Conservation (phyloP, 2,113 vertebrate species). For the Cariama cristata region DNA sequence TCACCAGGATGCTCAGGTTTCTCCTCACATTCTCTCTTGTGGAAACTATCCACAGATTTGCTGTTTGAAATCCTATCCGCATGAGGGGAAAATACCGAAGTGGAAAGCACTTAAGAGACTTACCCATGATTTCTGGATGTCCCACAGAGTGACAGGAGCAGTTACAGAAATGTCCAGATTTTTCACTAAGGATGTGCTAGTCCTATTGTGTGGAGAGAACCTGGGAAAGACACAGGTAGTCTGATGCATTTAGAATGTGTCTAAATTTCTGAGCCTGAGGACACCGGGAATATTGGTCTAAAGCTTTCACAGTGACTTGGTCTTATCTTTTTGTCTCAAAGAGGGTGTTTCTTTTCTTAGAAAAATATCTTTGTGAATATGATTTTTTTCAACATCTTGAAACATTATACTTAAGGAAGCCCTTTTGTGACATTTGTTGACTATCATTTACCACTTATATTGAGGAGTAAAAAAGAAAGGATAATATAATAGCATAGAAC, state of each 20-base stretch:
- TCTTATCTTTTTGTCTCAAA: neutral
- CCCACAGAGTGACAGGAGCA: neutral
- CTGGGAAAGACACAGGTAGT: neutral
- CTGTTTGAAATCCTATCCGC: neutral
- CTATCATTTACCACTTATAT: neutral
- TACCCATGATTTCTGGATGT: neutral
- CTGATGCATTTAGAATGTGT: neutral
- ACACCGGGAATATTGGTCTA: accelerated
- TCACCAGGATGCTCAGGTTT: neutral
- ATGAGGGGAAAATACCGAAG: neutral
- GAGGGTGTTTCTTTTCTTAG: neutral
- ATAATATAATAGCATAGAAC: neutral
- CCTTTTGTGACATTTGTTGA: neutral
- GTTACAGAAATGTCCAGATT: neutral
- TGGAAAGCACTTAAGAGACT: neutral
- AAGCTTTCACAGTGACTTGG: neutral
- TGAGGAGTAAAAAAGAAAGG: neutral
- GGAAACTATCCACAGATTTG: neutral
- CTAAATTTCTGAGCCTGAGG: neutral
- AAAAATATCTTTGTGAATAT: neutral
- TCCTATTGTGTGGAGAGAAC: neutral
- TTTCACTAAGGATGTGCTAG: neutral
- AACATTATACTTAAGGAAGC: neutral
- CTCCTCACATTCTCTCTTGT: neutral
- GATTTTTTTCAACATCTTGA: neutral